phyloP scores from a whole-genome alignment of 2,888 invertebrate genomes.

The Leptinotarsa juncta region DNA sequence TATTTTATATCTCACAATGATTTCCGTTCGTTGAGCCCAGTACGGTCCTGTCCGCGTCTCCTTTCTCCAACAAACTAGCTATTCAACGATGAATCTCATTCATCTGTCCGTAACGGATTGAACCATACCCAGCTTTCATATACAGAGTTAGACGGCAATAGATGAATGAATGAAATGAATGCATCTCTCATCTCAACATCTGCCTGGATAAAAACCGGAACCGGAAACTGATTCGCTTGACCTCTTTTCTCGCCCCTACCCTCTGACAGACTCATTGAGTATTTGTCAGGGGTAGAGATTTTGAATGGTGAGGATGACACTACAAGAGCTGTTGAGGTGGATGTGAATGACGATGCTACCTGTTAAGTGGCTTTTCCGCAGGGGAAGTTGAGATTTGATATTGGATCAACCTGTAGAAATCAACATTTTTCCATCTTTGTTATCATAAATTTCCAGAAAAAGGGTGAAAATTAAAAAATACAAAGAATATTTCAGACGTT shows the following conservation, averaged over 20 bases:
- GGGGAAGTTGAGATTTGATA: background rate
- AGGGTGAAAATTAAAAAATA: too few relatives aligned
- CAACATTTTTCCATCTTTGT: too few relatives aligned
- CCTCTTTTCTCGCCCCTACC: constrained; percentile 39
- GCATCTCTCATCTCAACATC: constrained; percentile 52
- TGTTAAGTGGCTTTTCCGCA: background rate
- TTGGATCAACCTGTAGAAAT: background rate
- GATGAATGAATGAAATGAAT: constrained; percentile 58
- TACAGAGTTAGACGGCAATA: constrained; percentile 61
- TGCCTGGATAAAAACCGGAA: constrained; percentile 52
- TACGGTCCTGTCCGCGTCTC: constrained; percentile 36
- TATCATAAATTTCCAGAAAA: too few relatives aligned
- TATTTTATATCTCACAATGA: background rate
- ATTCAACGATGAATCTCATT: constrained; percentile 62
- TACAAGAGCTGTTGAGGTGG: background rate
- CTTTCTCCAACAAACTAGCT: constrained; percentile 52
- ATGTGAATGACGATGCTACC: background rate
- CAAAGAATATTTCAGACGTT: too few relatives aligned
- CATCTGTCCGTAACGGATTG: constrained; percentile 51
- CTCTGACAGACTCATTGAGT: constrained; percentile 32
- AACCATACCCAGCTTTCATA: constrained; percentile 54
- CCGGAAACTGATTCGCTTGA: constrained; percentile 43
- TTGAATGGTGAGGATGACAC: constrained; percentile 6
- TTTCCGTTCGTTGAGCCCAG: background rate
- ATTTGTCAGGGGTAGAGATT: constrained; percentile 1